Evolutionary conservation across 30 jellyfish, hydroid and myxozoan species (phyloP).

Genomic region (Nemopilema nomurai): DNA sequence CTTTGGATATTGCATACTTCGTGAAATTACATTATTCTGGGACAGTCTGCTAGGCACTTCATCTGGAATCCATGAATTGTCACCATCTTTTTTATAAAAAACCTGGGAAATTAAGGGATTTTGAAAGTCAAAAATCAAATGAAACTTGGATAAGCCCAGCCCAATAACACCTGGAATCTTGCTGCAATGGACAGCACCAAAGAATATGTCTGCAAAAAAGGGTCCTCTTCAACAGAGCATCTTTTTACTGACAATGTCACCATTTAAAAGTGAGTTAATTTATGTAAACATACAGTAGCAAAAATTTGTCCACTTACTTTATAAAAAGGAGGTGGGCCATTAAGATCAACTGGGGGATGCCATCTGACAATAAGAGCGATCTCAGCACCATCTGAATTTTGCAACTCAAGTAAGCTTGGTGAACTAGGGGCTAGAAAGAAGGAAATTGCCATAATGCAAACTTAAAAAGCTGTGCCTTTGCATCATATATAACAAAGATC

Average conservation of each 20-base stretch:
- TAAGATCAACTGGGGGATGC: constrained; percentile 36
- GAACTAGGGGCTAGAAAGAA: constrained; percentile 49
- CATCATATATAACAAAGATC: not conserved
- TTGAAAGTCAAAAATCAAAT: too few species aligned
- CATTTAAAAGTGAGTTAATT: not conserved
- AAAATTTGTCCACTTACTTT: constrained; percentile 28
- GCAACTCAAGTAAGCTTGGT: constrained; percentile 9
- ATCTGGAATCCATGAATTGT: not conserved
- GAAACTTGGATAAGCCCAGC: too few species aligned
- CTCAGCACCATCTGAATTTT: constrained; percentile 27
- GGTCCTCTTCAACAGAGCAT: too few species aligned
- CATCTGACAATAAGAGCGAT: constrained; percentile 41
- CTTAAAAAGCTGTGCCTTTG: not conserved
- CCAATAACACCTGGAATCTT: too few species aligned
- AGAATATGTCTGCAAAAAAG: too few species aligned
- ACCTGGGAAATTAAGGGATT: too few species aligned
- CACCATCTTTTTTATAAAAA: not conserved
- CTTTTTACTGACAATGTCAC: too few species aligned
- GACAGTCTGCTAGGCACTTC: not conserved
- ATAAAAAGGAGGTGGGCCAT: constrained; percentile 58
- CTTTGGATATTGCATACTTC: not conserved
- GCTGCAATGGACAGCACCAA: too few species aligned
- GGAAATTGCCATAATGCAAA: not conserved
- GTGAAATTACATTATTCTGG: not conserved
- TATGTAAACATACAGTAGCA: too few species aligned